Base-by-base conservation (phyloP, 2,888 invertebrate genomes). In the Nebria brevicollis region DNA sequence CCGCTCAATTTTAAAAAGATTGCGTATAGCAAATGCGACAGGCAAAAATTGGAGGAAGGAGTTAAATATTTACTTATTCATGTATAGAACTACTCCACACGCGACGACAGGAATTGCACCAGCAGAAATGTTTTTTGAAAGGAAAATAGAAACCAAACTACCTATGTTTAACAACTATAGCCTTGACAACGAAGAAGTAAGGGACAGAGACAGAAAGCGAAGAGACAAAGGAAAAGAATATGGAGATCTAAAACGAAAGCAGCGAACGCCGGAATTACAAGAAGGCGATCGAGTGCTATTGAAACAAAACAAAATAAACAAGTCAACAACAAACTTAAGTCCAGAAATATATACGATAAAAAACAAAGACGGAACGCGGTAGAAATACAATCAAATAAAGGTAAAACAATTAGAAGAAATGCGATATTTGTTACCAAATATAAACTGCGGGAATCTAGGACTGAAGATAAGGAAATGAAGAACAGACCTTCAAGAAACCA, bases 71-170 rank as follows among this genome's bases (percentile, higher is more conserved):
- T 74, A 74, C n/a, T 43, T 74, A n/a, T 11, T 74, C 3, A 74
- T 74, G 74, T 74, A 74, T 42, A 4, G 74, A 13, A 42, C 82
- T 43, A 82, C 85, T 42, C 84, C 84, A 11, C 85, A 85, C 75
- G 82, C 84, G 64, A 83, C 82, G 15, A 85, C 85, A 72, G 77
- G 82, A 5, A 82, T 81, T 72, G 66, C 84, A 8, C 85, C 85
- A 20, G 72, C 84, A 5, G 82, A 84, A 77, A 34, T 82, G 65
- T 54, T 83, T 54, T 83, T 82, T 34, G 66, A 66, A 0, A n/a
- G 82, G 26, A 81, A 82, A n/a, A 82, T 82, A 25, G 26, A 82
- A 4, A 78, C 82, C 64, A 82, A 82, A 75, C 73, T 83, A 15
- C 82, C 82, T 15, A 20, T 20, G 20, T 20, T 20, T 1, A 20